phyloP scores from a whole-genome alignment of 2,888 invertebrate genomes.

The Pandemis corylana region DNA sequence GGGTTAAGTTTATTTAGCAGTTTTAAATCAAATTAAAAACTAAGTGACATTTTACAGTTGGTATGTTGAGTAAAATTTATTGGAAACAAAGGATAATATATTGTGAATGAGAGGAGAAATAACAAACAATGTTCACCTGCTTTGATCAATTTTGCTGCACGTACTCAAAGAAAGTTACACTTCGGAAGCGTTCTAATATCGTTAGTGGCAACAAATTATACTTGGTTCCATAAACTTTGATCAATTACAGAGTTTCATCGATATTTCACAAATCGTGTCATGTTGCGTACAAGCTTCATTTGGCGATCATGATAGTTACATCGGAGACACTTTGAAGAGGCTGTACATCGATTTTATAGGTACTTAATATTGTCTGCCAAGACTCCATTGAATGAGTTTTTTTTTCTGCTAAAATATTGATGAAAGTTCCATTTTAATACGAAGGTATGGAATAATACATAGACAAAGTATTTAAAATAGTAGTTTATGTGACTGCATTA shows the following conservation, averaged over 20 bases:
- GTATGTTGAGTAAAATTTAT: background rate
- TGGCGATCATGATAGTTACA: slow-evolving; percentile 32
- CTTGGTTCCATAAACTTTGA: slow-evolving; percentile 30
- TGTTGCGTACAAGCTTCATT: slow-evolving; percentile 31
- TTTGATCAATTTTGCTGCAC: background rate
- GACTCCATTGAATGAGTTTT: too few species aligned
- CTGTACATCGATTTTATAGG: slow-evolving; percentile 18
- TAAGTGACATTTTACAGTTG: background rate
- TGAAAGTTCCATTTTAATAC: too few species aligned
- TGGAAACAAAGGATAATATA: background rate
- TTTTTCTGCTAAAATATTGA: too few species aligned
- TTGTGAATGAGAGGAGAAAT: background rate
- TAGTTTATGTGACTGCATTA: too few species aligned
- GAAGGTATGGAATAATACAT: too few species aligned
- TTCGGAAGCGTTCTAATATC: background rate
- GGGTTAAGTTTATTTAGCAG: background rate
- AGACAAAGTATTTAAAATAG: too few species aligned
- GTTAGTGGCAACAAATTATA: slow-evolving; percentile 11
- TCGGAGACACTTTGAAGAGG: slow-evolving; percentile 13
- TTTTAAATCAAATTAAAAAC: background rate
- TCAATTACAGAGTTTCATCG: slow-evolving; percentile 24
- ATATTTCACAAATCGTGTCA: slow-evolving; percentile 34
- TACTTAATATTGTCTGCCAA: slow-evolving; percentile 1
- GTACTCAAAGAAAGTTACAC: background rate
- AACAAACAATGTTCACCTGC: background rate